phyloP scores from a whole-genome alignment of 1,140 invertebrate genomes.

The Drosophila murphyi region DNA sequence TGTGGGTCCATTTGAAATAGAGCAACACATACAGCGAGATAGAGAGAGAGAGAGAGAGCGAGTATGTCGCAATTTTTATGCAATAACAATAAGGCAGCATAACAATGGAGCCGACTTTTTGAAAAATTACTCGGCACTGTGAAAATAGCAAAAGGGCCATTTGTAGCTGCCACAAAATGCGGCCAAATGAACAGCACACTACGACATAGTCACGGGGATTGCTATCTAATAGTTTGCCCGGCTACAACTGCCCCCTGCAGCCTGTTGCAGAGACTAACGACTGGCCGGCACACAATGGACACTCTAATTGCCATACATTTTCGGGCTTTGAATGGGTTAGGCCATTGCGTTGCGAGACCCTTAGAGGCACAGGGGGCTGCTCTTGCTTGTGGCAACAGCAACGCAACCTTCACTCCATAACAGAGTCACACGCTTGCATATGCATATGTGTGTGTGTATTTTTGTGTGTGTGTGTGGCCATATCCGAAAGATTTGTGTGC shows the following conservation, averaged over 20 bases:
- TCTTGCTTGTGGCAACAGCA: not conserved
- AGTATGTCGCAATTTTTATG: slow-evolving; percentile 67
- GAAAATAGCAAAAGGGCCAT: slow-evolving; percentile 68
- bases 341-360: slow-evolving; percentile 32
- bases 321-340: slow-evolving; percentile 79
- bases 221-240: slow-evolving; percentile 73
- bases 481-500: slow-evolving; percentile 28
- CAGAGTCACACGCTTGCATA: not conserved
- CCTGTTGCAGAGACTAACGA: slow-evolving; percentile 17
- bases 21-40: not conserved
- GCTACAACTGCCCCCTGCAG: slow-evolving; percentile 24
- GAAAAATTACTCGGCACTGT: slow-evolving; percentile 72
- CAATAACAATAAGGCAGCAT: slow-evolving; percentile 81
- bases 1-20: slow-evolving; percentile 6
- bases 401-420: slow-evolving; percentile 15
- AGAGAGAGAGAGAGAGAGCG: slow-evolving; percentile 11
- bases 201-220: slow-evolving; percentile 59
- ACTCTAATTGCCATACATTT: slow-evolving; percentile 82
- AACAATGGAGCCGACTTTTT: slow-evolving; percentile 73
- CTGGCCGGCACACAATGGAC: slow-evolving; percentile 60
- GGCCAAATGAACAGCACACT: slow-evolving; percentile 71
- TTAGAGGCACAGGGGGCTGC: slow-evolving; percentile 26
- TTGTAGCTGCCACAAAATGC: slow-evolving; percentile 75
- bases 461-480: not conserved
- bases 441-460: not conserved